phyloP scores from a whole-genome alignment of 2,113 vertebrate species.

The Engraulis encrasicolus region DNA sequence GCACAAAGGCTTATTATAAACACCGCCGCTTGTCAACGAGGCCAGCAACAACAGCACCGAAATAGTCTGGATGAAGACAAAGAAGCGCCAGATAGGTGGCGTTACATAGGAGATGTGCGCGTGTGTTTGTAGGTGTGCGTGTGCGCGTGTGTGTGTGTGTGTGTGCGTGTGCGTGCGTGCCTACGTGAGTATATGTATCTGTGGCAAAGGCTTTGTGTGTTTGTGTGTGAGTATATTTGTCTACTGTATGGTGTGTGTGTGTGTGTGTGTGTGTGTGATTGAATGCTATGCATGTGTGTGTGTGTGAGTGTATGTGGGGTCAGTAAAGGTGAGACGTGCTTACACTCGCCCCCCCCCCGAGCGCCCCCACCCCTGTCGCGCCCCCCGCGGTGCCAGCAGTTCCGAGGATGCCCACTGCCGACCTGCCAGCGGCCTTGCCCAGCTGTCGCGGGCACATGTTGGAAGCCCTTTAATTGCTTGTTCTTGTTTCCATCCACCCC shows the following conservation, averaged over 20 bases:
- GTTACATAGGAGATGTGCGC: background rate
- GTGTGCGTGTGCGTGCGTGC: background rate
- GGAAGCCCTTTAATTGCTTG: conserved; percentile 42
- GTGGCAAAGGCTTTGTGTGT: no score
- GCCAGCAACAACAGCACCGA: background rate
- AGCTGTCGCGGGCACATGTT: conserved; percentile 41
- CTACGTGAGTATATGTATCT: no score
- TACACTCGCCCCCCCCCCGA: background rate
- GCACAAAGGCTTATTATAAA: conserved; percentile 36
- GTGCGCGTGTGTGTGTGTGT: background rate
- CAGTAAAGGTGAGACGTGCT: conserved; percentile 28
- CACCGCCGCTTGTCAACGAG: conserved; percentile 36
- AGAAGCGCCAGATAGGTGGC: conserved; percentile 13
- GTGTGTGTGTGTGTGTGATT: background rate
- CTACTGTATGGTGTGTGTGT: background rate
- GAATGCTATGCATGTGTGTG: background rate
- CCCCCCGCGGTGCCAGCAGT: conserved; percentile 29
- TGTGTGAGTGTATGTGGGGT: conserved; percentile 16
- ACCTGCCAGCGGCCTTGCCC: conserved; percentile 37
- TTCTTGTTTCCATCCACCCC: conserved; percentile 35
- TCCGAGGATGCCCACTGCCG: conserved; percentile 12
- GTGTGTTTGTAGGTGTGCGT: conserved; percentile 21
- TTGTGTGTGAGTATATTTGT: background rate
- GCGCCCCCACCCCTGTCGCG: background rate
- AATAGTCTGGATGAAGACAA: conserved; percentile 35